Conservation (phyloP, 64 coral and sea anemone genomes). For the Orbicella faveolata region DNA sequence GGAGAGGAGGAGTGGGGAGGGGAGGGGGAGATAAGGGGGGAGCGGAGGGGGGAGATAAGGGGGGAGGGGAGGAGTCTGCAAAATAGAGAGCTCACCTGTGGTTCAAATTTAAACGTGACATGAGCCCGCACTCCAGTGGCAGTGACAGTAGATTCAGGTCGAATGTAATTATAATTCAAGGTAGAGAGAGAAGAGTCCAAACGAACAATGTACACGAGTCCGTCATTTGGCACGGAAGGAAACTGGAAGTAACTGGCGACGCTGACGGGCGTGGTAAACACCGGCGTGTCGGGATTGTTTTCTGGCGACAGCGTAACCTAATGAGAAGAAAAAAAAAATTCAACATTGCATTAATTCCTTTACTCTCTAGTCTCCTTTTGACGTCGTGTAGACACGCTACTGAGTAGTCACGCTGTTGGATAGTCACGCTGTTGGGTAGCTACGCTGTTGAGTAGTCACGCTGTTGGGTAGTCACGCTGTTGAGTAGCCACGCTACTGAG, state of each 20-base stretch:
- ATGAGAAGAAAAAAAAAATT: too few species aligned
- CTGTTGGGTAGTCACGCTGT: too few species aligned
- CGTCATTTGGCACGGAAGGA: conserved; percentile 80
- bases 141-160: conserved; percentile 71
- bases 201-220: conserved; percentile 72
- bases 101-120: conserved; percentile 75
- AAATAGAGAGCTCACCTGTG: conserved; percentile 42
- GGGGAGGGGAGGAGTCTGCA: too few species aligned
- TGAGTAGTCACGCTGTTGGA: too few species aligned
- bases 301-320: conserved; percentile 84
- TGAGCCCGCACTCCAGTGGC: conserved; percentile 76
- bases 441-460: too few species aligned
- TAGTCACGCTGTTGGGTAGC: too few species aligned
- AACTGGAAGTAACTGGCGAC: conserved; percentile 93
- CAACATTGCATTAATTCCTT: background rate
- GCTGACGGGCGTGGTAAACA: conserved; percentile 74
- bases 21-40: too few species aligned
- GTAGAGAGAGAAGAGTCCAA: conserved; percentile 69
- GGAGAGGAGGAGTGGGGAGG: too few species aligned
- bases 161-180: conserved; percentile 48
- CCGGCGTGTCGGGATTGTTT: conserved; percentile 74
- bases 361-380: background rate
- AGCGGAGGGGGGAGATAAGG: too few species aligned
- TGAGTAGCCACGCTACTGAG: too few species aligned
- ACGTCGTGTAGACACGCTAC: too few species aligned